Evolutionary conservation across 2,888 invertebrate genomes (phyloP), one percentile per base, ranked within the genome.

Genomic region (Heliconius sara): DNA sequence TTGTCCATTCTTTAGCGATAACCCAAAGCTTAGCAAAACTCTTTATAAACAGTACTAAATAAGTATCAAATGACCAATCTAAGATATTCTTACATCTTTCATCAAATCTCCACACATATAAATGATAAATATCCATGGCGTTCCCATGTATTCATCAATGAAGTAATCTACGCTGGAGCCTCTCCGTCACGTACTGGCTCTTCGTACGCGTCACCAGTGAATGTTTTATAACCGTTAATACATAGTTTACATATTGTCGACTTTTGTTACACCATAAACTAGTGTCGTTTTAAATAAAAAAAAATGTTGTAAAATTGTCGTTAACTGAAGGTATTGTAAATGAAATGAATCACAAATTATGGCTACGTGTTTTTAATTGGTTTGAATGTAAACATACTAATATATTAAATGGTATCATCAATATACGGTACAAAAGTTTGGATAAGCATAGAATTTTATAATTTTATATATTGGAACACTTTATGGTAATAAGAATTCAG

Each of bases 91-190:
- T 19, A 74, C 0, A 39, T 65, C 74, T 74, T 22, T 63, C 9
- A 30, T 30, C 30, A 25, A 22, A 57, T 7, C 74, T 60, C 43
- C 63, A 27, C 74, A 27, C 43, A 74, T 74, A 82, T 81, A 75
- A 83, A 81, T 81, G 80, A 77, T 79, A 78, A 81, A 79, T 81
- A 75, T 78, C 77, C 89, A 85, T 80, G 84, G 78, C 78, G 81
- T 84, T 86, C 86, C 87, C 86, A 83, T 81, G 86, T 87, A 86
- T 85, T 82, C 82, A 85, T 85, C 85, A 85, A 81, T 85, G 81
- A 81, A 82, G 81, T 91, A 91, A 93, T 92, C 93, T 90, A 77
- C 83, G 81, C 85, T 85, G 84, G 85, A 83, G 83, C 83, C 85
- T 81, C 81, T 72, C 76, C 79, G 86, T 88, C 93, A 93, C 93